Evolutionary conservation across 2,113 vertebrate species (phyloP).

Genomic region (Phaethon lepturus): DNA sequence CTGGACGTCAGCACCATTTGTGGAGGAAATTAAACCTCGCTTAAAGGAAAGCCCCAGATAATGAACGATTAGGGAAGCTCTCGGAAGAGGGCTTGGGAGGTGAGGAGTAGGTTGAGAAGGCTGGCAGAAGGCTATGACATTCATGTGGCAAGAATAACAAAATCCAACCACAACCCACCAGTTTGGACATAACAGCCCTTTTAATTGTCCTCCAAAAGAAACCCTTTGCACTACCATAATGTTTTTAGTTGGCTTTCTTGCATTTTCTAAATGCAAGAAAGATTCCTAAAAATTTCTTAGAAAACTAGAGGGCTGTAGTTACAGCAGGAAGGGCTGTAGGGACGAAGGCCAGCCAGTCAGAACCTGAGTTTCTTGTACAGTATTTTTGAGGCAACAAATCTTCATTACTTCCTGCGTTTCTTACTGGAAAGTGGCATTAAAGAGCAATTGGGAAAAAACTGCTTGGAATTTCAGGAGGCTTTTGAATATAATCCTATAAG

Average conservation of each 20-base stretch:
- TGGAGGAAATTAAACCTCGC: background rate
- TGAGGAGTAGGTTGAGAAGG: background rate
- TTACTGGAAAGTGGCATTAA: background rate
- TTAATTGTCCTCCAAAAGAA: background rate
- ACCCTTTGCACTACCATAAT: fast-evolving
- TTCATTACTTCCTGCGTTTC: background rate
- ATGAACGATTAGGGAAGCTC: background rate
- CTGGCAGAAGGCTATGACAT: background rate
- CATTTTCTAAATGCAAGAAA: background rate
- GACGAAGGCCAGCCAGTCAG: background rate
- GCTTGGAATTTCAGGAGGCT: background rate
- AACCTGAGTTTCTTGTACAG: background rate
- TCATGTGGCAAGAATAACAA: background rate
- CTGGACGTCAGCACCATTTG: background rate
- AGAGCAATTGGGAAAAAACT: background rate
- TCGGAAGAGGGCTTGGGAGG: background rate
- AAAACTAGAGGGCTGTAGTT: background rate
- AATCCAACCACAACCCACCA: background rate
- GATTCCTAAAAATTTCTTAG: too few species aligned
- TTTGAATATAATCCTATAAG: background rate
- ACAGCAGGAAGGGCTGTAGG: background rate
- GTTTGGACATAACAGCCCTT: background rate
- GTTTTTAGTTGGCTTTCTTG: background rate
- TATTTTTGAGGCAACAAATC: background rate
- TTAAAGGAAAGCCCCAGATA: background rate